Percentiles rank a stretch among this genome's conserved stretches.
Conservation (phyloP, 1,140 invertebrate genomes). For the Solenopsis invicta region DNA sequence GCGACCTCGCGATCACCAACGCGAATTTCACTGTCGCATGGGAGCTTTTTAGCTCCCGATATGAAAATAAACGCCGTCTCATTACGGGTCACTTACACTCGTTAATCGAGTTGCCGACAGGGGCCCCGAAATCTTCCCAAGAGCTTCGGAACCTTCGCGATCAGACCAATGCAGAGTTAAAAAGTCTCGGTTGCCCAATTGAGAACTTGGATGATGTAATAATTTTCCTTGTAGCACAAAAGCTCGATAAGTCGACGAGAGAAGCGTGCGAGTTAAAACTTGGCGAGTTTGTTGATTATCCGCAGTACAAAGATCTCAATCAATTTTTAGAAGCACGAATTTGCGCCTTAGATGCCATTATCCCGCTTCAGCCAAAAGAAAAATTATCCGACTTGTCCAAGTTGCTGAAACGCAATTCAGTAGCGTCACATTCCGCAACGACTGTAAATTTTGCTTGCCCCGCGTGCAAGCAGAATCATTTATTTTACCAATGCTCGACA, state of each 20-base stretch:
- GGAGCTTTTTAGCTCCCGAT: background rate
- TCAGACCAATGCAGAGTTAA: background rate
- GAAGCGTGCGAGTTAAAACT: background rate
- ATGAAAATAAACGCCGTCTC: background rate
- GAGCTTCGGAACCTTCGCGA: background rate
- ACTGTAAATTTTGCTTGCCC: background rate
- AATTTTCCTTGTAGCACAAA: background rate
- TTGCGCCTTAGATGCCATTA: background rate
- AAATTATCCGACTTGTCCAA: background rate
- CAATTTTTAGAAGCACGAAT: background rate
- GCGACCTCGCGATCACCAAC: background rate
- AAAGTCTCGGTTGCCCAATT: background rate
- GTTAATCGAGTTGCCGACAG: background rate
- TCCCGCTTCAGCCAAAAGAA: background rate
- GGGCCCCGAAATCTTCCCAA: background rate
- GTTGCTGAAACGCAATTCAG: no score
- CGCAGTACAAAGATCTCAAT: background rate
- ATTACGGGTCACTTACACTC: background rate
- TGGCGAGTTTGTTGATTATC: background rate
- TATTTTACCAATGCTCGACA: background rate
- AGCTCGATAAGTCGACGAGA: background rate
- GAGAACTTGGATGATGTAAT: background rate
- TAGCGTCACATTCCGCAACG: background rate
- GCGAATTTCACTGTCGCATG: background rate
- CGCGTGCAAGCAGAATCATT: background rate